These are phyloP conservation scores for Rachycentron canadum DNA, from an alignment of 2,797 vertebrate species.

Conservation along the genomic window DNA sequence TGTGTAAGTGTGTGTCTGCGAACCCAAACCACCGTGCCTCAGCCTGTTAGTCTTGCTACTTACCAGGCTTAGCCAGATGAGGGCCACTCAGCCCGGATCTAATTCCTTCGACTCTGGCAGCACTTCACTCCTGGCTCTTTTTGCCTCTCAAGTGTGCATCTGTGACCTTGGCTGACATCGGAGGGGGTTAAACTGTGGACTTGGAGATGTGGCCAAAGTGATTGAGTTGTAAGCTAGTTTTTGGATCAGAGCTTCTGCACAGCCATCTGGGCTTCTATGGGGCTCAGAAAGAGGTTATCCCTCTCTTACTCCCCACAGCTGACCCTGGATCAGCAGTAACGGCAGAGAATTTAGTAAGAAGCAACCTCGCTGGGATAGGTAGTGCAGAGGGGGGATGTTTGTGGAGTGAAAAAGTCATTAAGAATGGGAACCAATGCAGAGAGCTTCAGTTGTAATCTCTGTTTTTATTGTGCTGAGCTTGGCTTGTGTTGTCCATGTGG, in stretches of 20 bases:
- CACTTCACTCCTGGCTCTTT: slow-evolving; percentile 77
- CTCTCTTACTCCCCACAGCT: slow-evolving; percentile 79
- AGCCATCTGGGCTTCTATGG: slow-evolving; percentile 79
- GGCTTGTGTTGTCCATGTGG: slow-evolving; percentile 36
- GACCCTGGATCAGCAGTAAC: slow-evolving; percentile 80
- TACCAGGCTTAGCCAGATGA: slow-evolving; percentile 84
- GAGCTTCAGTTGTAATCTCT: slow-evolving; percentile 56
- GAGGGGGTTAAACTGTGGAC: slow-evolving; percentile 80
- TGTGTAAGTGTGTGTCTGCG: slow-evolving; percentile 36
- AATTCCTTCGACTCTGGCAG: slow-evolving; percentile 82
- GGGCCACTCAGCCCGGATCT: slow-evolving; percentile 81
- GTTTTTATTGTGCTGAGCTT: slow-evolving; percentile 36
- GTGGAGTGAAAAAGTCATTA: slow-evolving; percentile 43
- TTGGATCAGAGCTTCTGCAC: slow-evolving; percentile 72
- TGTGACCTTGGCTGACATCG: slow-evolving; percentile 82
- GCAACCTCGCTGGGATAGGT: slow-evolving; percentile 53
- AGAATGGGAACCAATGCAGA: slow-evolving; percentile 62
- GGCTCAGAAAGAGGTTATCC: slow-evolving; percentile 79
- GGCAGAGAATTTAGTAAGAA: slow-evolving; percentile 67
- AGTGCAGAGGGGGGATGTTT: slow-evolving; percentile 46
- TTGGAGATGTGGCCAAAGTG: slow-evolving; percentile 76
- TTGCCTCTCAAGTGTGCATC: slow-evolving; percentile 79
- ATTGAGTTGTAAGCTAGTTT: slow-evolving; percentile 80
- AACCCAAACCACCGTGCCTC: slow-evolving; percentile 78
- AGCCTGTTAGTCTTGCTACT: slow-evolving; percentile 84